phyloP scores from a whole-genome alignment of 2,113 vertebrate genomes.

The Irena cyanogastra region DNA sequence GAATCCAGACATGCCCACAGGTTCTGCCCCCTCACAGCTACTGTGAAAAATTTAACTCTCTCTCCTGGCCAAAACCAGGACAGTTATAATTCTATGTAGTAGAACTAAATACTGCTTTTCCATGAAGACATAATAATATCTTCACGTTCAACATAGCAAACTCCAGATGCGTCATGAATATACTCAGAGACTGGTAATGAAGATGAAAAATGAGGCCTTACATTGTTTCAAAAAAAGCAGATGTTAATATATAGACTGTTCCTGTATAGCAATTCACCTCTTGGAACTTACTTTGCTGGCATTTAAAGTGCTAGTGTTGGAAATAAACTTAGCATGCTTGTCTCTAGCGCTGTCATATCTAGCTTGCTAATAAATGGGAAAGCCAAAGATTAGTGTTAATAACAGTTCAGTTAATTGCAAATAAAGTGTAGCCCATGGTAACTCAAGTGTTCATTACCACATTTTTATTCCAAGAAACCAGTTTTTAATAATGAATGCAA shows the following conservation, averaged over 20 bases:
- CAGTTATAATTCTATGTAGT: neutral
- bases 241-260: neutral
- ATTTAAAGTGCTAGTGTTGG: slow-evolving; percentile 9
- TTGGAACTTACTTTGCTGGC: neutral
- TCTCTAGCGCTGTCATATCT: neutral
- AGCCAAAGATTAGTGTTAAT: slow-evolving; percentile 29
- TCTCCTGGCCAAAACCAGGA: neutral
- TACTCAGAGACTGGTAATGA: neutral
- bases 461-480: slow-evolving; percentile 56
- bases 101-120: neutral
- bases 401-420: slow-evolving; percentile 45
- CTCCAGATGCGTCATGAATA: fast-evolving
- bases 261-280: neutral
- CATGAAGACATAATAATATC: neutral
- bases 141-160: neutral
- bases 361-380: neutral
- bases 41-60: neutral
- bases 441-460: slow-evolving; percentile 46
- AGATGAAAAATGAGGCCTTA: neutral
- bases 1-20: neutral
- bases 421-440: neutral
- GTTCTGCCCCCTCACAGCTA: neutral
- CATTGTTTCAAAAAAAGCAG: neutral
- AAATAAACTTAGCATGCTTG: slow-evolving; percentile 9
- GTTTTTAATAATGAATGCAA: slow-evolving; percentile 68